Percentiles rank a stretch among this genome's conserved stretches.
Conservation (phyloP, 1,140 invertebrate genomes). For the Lasioglossum albipes region DNA sequence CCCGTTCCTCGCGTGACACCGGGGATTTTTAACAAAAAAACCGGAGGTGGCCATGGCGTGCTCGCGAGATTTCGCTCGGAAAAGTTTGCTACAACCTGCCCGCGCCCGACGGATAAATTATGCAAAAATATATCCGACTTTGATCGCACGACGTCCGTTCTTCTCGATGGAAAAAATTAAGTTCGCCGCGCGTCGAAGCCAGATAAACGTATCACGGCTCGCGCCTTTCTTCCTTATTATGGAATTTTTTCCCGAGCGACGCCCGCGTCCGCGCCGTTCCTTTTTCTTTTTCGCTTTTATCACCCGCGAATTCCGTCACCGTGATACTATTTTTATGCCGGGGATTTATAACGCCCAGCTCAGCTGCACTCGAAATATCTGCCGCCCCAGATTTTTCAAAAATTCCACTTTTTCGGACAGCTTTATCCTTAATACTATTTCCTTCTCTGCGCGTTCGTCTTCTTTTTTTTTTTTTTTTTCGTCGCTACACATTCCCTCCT, state of each 20-base stretch:
- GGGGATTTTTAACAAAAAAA: constrained; percentile 1
- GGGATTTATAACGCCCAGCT: neutral
- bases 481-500: neutral
- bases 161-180: neutral
- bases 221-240: neutral
- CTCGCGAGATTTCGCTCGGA: neutral
- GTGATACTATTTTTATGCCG: neutral
- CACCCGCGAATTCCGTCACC: neutral
- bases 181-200: too few relatives aligned
- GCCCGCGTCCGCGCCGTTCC: too few relatives aligned
- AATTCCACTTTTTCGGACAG: constrained; percentile 10
- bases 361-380: neutral
- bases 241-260: neutral
- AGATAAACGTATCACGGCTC: too few relatives aligned
- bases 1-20: constrained; percentile 21
- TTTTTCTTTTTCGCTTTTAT: neutral
- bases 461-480: neutral
- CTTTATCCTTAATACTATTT: neutral
- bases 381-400: neutral
- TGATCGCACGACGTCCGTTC: neutral
- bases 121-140: neutral
- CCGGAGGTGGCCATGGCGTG: neutral
- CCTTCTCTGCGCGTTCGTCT: neutral
- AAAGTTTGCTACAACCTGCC: neutral
- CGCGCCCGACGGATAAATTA: neutral